Evolutionary conservation across 2,797 vertebrate species (phyloP), one percentile per base, ranked within the genome.

Genomic region (Fringilla coelebs): DNA sequence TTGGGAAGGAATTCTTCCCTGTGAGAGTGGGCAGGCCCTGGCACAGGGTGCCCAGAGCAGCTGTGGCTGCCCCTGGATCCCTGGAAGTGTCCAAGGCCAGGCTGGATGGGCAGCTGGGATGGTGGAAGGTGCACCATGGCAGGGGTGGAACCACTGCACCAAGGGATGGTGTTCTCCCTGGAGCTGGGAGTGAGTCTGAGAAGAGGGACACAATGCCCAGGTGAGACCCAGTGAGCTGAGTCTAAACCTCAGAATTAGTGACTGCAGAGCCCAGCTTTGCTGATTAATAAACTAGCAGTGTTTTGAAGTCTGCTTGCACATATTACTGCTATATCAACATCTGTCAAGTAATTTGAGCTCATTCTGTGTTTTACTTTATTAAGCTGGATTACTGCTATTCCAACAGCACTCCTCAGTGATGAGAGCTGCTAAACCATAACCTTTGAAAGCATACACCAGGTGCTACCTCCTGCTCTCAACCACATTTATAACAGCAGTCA

Each of bases 371-470:
- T 85, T 52, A 46, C 3, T 2, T 80, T 43, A 75, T 88, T 71
- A 38, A 67, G 5, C 25, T 74, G 68, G 75, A 80, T 74, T 73
- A 63, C 16, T 11, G 11, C n/a, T 81, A 17, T 82, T 81, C 79
- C 77, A 75, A 57, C 77, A 60, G 55, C 29, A 4, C 57, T 75
- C 11, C 49, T 76, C 60, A 22, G 20, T 40, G 75, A 20, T 54
- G 76, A 11, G 40, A 52, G 51, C 1, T 92, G 61, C 89, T 91
- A 76, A 90, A 79, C 46, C 8, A 3, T 67, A 87, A 87, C 82
- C 55, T 93, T 95, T 91, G 85, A 93, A 93, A 96, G 55, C 46
- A 41, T 8, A 38, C 36, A 28, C 49, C 84, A 89, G 54, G 38
- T 79, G 77, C 89, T 92, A 29, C 83, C 73, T 51, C 57, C 32